A percentile compares a stretch with the other conserved stretches of the same genome.
phyloP scores from a whole-genome alignment of 2,888 invertebrate species.

The Campaea margaritaria region DNA sequence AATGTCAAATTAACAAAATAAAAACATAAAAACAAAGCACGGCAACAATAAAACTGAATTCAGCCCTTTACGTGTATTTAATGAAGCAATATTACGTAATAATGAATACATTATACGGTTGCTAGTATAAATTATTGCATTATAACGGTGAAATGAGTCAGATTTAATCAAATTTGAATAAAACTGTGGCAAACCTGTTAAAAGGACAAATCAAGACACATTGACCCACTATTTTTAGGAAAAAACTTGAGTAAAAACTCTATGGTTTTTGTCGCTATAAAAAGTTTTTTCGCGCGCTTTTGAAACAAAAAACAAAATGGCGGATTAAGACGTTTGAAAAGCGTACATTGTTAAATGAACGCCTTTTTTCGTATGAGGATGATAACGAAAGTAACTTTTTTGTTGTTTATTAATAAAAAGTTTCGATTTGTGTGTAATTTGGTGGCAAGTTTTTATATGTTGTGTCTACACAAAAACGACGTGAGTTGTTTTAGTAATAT shows the following conservation, averaged over 20 bases:
- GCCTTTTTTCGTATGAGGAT: conserved; percentile 53
- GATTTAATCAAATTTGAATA: conserved; percentile 52
- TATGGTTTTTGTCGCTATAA: conserved; percentile 44
- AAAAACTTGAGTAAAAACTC: conserved; percentile 50
- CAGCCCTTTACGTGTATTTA: conserved; percentile 52
- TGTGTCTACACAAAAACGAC: conserved; percentile 14
- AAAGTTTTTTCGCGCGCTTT: conserved; percentile 62
- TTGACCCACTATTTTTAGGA: conserved; percentile 68
- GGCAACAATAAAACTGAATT: conserved; percentile 42
- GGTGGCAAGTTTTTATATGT: conserved; percentile 40
- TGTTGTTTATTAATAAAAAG: conserved; percentile 44
- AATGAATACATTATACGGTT: conserved; percentile 53
- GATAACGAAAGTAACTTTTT: conserved; percentile 62
- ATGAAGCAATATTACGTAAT: conserved; percentile 37
- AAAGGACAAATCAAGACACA: conserved; percentile 67
- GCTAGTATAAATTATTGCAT: conserved; percentile 48
- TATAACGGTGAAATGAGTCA: conserved; percentile 47
- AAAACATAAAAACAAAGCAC: conserved; percentile 32
- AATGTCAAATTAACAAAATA: conserved; percentile 20
- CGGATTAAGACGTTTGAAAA: conserved; percentile 53
- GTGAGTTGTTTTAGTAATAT: not conserved
- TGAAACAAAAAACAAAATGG: conserved; percentile 69
- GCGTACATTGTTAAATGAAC: conserved; percentile 55
- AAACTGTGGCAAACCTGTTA: conserved; percentile 57
- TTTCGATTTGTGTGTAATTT: conserved; percentile 45